Evolutionary conservation across 1,140 invertebrate genomes (phyloP), one percentile per base, ranked within the genome.

Genomic region (Mya arenaria): DNA sequence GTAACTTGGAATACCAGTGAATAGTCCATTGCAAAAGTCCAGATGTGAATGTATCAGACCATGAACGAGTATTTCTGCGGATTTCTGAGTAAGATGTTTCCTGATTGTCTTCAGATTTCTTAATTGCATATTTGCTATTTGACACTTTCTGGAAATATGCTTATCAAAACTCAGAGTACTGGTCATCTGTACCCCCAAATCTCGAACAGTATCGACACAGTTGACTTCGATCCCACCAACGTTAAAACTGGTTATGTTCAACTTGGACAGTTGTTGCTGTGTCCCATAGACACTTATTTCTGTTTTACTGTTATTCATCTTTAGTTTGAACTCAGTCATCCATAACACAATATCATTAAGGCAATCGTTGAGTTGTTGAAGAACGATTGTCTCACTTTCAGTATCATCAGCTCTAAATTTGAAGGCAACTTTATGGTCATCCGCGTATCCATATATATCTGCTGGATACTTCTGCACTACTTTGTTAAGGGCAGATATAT

Each of bases 371-470:
- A 73, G 44, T 32, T 73, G 69, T 1, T 56, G 25, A 17, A 73
- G 25, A 19, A 73, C 34, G 23, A n/a, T 52, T 32, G 69, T 32
- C n/a, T 73, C 48, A 56, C 52, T 23, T 19, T 73, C 44, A 32
- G 25, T 17, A 73, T 73, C 56, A 32, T 52, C 44, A 32, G 44
- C 69, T 73, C 56, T n/a, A 32, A 73, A 34, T 48, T 28, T 55
- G 25, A 73, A 56, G 28, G 44, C 48, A 32, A 73, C 34, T 58
- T 73, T 73, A 58, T 73, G 69, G 52, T 73, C 69, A 48, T 73
- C 69, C 28, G 69, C 48, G 25, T 73, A 73, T 19, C 69, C 44
- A 56, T 73, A 34, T 13, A 73, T n/a, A 28, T 73, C 69, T 30
- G 69, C 28, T 73, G 69, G 52, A 34, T 56, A 55, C 4, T 73